Evolutionary conservation across 2,113 vertebrate species (phyloP).

Genomic region (Dendrocopos noguchii): DNA sequence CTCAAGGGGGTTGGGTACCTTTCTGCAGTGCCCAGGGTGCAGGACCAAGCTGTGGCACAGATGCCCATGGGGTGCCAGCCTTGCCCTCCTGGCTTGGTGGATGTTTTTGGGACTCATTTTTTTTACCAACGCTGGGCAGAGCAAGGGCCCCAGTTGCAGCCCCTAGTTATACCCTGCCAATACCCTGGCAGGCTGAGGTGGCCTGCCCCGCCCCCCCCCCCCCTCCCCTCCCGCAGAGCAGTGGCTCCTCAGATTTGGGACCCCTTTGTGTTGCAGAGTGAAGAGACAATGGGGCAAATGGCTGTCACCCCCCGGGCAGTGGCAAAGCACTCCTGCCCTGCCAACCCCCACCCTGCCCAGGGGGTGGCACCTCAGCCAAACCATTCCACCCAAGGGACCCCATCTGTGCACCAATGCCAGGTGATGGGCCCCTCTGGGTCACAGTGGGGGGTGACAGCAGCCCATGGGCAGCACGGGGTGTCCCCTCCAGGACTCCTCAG

Average conservation of each 20-base stretch:
- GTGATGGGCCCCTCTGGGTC: not conserved
- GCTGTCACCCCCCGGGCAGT: not conserved
- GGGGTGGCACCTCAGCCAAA: not conserved
- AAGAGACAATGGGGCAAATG: not conserved
- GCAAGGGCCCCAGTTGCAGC: not conserved
- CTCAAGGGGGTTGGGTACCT: not conserved
- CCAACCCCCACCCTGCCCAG: not conserved
- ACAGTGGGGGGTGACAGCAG: not conserved
- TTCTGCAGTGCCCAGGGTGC: not conserved
- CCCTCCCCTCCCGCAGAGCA: rapidly evolving
- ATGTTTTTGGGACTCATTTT: not conserved
- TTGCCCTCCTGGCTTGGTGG: not conserved
- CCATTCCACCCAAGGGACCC: not conserved
- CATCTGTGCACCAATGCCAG: not conserved
- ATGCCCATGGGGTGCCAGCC: not conserved
- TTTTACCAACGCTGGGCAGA: not conserved
- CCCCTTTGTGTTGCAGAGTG: not conserved
- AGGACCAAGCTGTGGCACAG: not conserved
- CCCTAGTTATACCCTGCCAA: not conserved
- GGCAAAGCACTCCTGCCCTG: not conserved
- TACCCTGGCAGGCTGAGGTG: not conserved
- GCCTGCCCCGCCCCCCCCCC: not conserved
- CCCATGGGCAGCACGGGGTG: not conserved
- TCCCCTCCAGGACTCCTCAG: not conserved
- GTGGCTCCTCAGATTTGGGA: not conserved